Conservation (phyloP, 2,888 invertebrate species). For the Drosophila pseudotalamancana region DNA sequence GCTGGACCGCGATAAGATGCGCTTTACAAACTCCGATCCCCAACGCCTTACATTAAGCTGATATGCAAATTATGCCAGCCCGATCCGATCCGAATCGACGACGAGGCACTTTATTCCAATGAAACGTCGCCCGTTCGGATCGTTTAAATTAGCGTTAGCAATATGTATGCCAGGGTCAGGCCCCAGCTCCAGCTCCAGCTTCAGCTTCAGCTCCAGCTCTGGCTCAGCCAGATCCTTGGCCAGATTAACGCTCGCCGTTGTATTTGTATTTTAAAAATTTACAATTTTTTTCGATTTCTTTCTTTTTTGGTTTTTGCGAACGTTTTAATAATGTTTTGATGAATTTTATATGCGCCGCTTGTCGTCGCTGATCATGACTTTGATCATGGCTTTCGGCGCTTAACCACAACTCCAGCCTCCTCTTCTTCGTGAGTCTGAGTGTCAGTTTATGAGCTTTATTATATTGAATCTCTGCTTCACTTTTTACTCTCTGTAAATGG, state of each 20-base stretch:
- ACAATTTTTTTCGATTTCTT: constrained; percentile 57
- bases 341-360: constrained; percentile 77
- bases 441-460: constrained; percentile 77
- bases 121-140: constrained; percentile 54
- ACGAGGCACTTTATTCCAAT: constrained; percentile 48
- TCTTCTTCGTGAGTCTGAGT: constrained; percentile 45
- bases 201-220: not conserved
- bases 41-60: constrained; percentile 74
- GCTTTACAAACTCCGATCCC: constrained; percentile 60
- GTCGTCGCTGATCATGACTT: constrained; percentile 72
- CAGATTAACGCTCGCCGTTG: constrained; percentile 6
- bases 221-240: not conserved
- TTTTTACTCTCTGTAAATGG: constrained; percentile 14
- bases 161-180: constrained; percentile 69
- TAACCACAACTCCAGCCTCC: constrained; percentile 3
- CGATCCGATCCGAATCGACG: constrained; percentile 17
- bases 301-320: constrained; percentile 37
- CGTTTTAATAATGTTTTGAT: constrained; percentile 80
- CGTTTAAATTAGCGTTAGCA: constrained; percentile 79
- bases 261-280: constrained; percentile 79
- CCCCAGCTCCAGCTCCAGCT: constrained; percentile 15
- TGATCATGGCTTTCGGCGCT: constrained; percentile 69
- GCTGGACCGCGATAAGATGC: constrained; percentile 54
- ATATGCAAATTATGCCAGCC: constrained; percentile 73
- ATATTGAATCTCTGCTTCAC: constrained; percentile 45